Base-by-base conservation (phyloP, 2,888 invertebrate genomes). In the Lycia hirtaria region DNA sequence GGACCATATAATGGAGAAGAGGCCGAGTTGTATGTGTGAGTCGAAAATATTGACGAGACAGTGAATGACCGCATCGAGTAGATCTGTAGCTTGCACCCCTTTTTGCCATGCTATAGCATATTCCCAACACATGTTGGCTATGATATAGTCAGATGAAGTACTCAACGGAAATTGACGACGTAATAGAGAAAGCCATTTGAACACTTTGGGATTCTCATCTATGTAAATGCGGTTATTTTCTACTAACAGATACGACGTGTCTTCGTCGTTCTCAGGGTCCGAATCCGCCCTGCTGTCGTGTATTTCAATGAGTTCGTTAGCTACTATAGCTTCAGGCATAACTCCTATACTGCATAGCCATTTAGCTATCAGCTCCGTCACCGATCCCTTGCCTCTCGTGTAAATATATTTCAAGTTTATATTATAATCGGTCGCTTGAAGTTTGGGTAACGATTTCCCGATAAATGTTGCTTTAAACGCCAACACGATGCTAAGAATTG, bases 121-220 rank as follows among this genome's bases (percentile, higher is more conserved):
- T 81, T 98, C 98, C 98, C 98, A 98, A 65, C 96, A 95, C 93
- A 98, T 95, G 79, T 98, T 97, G 10, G 96, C 94, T 44, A 98
- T 90, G 33, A 98, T 88, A 32, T 96, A 94, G 72, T 96, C 95
- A 0, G 96, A 93, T 53, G 95, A 94, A 50, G 98, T 92, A 80
- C 98, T 98, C 67, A 96, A 95, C 0, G 98, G 98, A 80, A 98
- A 98, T 75, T 97, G 96, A 38, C 93, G 93, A 44, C 94, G 94
- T 55, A 97, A 82, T 19, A 95, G 82, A 20, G 93, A 93, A 2
- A 96, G 76, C 76, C 94, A 93, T 65, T 94, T 93, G 53, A 95
- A 93, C 45, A 95, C 91, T 22, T 89, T 88, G 1, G 86, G 81
- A 64, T 92, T 92, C 37, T 88, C 83, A 51, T 89, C 85, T 5